Base-by-base conservation (phyloP, 2,113 vertebrate genomes). In the Synodontis membranacea region DNA sequence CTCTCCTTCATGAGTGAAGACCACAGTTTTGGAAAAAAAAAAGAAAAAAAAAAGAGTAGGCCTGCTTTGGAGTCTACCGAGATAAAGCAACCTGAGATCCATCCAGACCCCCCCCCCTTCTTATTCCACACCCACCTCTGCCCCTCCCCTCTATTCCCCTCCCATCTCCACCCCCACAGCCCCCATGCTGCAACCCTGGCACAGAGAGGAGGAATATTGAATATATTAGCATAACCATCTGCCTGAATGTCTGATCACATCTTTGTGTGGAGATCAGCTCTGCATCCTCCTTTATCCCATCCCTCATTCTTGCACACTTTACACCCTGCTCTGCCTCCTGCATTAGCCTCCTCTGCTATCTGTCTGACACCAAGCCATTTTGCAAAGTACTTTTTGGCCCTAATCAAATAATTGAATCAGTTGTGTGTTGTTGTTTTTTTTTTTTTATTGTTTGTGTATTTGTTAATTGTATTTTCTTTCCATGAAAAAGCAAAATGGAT, bases 231-330 rank as follows among this genome's bases (percentile, higher is more conserved):
- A 93, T 94, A 92, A 93, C 85, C 86, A 75, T 89, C 88, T 84
- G 89, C 83, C 88, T 79, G 84, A 88, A 85, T 86, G 88, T 88
- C 88, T 89, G 87, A 91, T 91, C 90, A 86, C 89, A 88, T 91
- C 91, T 91, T 90, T 89, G 89, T 88, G 84, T 76, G 84, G 64
- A 76, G 62, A 86, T 91, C 80, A 86, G 64, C 83, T 82, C 70
- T 82, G 42, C 37, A 46, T 94, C 88, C 93, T 94, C 93, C 94
- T 95, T 95, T 96, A 96, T 95, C 94, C 83, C 72, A 94, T 95
- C 94, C 48, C 44, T 75, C 83, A 66, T 66, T 83, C 66, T 42
- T 84, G 14, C 74, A 54, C 86, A 82, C 78, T 37, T 86, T 81
- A 87, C 79, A 78, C 70, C 66, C 75, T n/a, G 62, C 62, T 74